Evolutionary conservation across 37 sponge, comb jelly and placozoan genomes (phyloP), one percentile per base, ranked within the genome.

Genomic region (Beroe forskalii): DNA sequence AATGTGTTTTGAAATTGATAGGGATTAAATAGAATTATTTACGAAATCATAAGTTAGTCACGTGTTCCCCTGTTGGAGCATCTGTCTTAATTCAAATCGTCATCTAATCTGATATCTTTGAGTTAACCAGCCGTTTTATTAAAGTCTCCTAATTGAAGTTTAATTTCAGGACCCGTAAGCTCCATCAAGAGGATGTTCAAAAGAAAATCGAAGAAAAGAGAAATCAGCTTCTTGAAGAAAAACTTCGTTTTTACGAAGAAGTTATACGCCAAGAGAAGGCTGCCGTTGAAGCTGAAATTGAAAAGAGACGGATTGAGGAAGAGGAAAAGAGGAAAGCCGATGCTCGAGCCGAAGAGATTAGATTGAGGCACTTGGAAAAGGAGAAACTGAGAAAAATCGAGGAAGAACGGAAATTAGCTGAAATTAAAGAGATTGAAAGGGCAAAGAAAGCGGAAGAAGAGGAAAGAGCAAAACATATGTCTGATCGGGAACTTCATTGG

Each of bases 321-420:
- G 91, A 91, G 44, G 62, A 91, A 41, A 44, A 24, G 63, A 69
- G 0, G 20, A 42, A 36, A 35, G 91, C 22, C n/a, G 91, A 67
- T 62, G 76, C 0, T 62, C 36, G 62, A 40, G 62, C 60, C 1
- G 91, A 91, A 62, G 80, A 91, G 30, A 60, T 61, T 24, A 32
- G 40, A 60, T 20, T 40, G 62, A 44, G 76, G n/a, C 67, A 41
- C 3, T 23, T 62, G 67, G 69, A 66, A 67, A 64, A 89, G 40
- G 86, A 62, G 60, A 62, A 60, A 38, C 39, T 33, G 48, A 39
- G 40, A 62, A 55, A 63, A 63, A 67, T 62, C 37, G 92, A 86
- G 62, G 80, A 43, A 25, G 62, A n/a, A 12, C 3, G 25, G 91
- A 67, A 40, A 24, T 31, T 28, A 62, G 40, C 35, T 64, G 90